These are phyloP conservation scores for Pionites leucogaster DNA, from an alignment of 2,113 vertebrate genomes.

Conservation along the genomic window DNA sequence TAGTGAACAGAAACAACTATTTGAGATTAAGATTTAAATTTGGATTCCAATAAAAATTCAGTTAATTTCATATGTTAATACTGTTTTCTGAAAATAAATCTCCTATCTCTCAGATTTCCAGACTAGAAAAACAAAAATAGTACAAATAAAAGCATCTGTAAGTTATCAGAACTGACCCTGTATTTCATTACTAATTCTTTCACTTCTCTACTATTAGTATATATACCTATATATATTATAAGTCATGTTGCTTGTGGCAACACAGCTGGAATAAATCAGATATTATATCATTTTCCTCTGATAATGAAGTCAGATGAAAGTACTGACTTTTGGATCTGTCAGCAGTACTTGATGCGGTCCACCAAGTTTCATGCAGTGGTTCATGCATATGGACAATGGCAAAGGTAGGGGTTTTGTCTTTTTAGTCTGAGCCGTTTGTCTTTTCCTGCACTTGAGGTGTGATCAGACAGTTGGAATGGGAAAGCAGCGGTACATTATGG, in stretches of 20 bases:
- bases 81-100: not conserved
- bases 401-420: not conserved
- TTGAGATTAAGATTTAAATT: not conserved
- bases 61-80: not conserved
- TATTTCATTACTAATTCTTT: not conserved
- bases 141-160: not conserved
- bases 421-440: not conserved
- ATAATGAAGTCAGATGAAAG: not conserved
- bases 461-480: not conserved
- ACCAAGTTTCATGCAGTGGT: not conserved
- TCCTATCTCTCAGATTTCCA: not conserved
- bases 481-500: not conserved
- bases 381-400: not conserved
- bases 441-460: not conserved
- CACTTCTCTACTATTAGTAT: not conserved
- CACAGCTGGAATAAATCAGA: not conserved
- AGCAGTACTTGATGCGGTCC: not conserved
- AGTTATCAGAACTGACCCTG: not conserved
- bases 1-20: not conserved
- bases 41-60: not conserved
- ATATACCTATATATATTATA: not conserved
- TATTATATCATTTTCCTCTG: not conserved
- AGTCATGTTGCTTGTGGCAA: not conserved
- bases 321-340: not conserved
- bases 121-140: not conserved